Percentiles rank a stretch among this genome's conserved stretches.
Conservation (phyloP, 2,888 invertebrate species). For the Hypomecis punctinalis region DNA sequence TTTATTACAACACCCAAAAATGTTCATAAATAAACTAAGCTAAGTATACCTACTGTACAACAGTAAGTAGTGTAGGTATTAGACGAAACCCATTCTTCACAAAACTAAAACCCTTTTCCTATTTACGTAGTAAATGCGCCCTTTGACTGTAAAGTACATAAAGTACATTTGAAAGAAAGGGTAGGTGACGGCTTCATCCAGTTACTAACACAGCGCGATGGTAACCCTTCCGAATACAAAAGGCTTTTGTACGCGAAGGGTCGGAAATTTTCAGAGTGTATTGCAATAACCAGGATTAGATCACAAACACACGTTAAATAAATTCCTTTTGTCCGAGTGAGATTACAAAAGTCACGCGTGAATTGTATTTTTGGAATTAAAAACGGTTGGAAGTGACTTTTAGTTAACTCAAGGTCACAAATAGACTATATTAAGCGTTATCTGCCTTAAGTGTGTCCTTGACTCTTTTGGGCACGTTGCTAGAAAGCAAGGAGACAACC, state of each 20-base stretch:
- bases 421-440: too few species aligned
- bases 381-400: too few species aligned
- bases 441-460: too few species aligned
- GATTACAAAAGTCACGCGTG: background rate
- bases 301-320: background rate
- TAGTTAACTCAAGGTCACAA: too few species aligned
- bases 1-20: too few species aligned
- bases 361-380: too few species aligned
- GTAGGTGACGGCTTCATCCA: slow-evolving; percentile 1
- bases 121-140: background rate
- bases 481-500: too few species aligned
- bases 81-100: background rate
- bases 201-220: background rate
- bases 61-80: background rate
- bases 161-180: slow-evolving; percentile 9
- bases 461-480: too few species aligned
- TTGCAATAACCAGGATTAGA: slow-evolving; percentile 1
- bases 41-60: too few species aligned
- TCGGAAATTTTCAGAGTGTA: slow-evolving; percentile 1
- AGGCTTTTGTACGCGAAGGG: slow-evolving; percentile 3
- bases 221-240: slow-evolving; percentile 10
- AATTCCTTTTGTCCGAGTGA: background rate
- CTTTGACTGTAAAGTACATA: background rate
- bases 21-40: too few species aligned
- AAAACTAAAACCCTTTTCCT: background rate